These are phyloP conservation scores for Manduca sexta DNA, from an alignment of 1,140 invertebrate species.

Conservation along the genomic window DNA sequence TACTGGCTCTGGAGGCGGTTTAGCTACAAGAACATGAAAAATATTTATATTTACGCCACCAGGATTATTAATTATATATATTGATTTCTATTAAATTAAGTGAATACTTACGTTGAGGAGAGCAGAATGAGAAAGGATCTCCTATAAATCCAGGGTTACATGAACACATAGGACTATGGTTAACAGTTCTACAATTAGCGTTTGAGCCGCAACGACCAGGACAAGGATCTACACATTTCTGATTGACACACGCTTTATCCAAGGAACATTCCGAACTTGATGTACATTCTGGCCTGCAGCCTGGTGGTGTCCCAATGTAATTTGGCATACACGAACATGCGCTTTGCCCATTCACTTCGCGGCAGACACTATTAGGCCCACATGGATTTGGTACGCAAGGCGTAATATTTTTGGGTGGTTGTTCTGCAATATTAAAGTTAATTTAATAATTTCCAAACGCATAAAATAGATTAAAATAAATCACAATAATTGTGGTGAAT, in stretches of 20 bases:
- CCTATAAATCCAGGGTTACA: constrained; percentile 69
- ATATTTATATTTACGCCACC: too few relatives aligned
- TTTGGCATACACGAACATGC: constrained; percentile 82
- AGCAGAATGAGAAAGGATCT: constrained; percentile 75
- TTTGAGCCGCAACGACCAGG: constrained; percentile 83
- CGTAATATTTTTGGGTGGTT: constrained; percentile 40
- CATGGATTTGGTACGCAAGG: constrained; percentile 81
- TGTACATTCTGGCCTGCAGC: constrained; percentile 82
- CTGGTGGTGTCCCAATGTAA: constrained; percentile 81
- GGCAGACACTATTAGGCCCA: constrained; percentile 83
- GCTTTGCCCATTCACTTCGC: constrained; percentile 76
- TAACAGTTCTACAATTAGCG: constrained; percentile 82
- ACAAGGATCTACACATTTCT: constrained; percentile 80
- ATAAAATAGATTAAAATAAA: constrained; percentile 29
- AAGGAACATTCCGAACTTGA: constrained; percentile 80
- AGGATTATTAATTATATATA: too few relatives aligned
- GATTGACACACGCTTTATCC: constrained; percentile 78
- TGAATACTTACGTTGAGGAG: constrained; percentile 66
- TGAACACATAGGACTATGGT: constrained; percentile 78
- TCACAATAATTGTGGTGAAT: too few relatives aligned
- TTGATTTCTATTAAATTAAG: too few relatives aligned
- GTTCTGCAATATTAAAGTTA: background rate
- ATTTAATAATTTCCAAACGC: background rate
- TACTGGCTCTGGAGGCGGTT: constrained; percentile 45
- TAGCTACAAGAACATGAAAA: constrained; percentile 44